phyloP scores from a whole-genome alignment of 2,888 invertebrate genomes.

The Nemapogon koenigi region DNA sequence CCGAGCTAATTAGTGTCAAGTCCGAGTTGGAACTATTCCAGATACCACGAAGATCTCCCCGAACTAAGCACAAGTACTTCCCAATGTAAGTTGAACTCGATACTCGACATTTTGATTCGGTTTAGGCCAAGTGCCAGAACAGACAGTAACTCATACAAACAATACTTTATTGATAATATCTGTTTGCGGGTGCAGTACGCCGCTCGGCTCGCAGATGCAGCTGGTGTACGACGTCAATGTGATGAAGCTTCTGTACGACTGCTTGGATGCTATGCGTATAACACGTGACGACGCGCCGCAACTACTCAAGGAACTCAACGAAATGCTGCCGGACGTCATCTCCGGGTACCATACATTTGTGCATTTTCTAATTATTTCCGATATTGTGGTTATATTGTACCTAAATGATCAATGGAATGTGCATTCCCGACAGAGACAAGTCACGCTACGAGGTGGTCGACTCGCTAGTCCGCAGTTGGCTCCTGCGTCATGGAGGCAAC shows the following conservation, averaged over 20 bases:
- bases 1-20: background rate
- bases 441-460: conserved; percentile 47
- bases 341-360: conserved; percentile 30
- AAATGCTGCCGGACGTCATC: conserved; percentile 32
- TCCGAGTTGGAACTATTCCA: background rate
- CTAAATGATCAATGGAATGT: no score
- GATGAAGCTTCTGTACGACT: conserved; percentile 37
- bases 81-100: conserved; percentile 34
- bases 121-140: no score
- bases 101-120: no score
- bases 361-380: no score
- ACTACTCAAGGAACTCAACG: conserved; percentile 34
- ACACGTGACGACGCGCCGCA: conserved; percentile 31
- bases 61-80: conserved; percentile 34
- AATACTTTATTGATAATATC: no score
- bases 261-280: conserved; percentile 41
- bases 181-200: conserved; percentile 24
- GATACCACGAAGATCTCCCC: conserved; percentile 23
- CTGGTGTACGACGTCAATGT: conserved; percentile 26
- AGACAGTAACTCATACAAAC: background rate
- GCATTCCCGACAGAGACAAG: conserved; percentile 28
- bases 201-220: conserved; percentile 28
- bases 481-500: conserved; percentile 41
- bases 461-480: conserved; percentile 37
- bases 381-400: no score